Evolutionary conservation across 1,140 invertebrate species (phyloP), one percentile per base, ranked within the genome.

Genomic region (Drosophila ambigua): DNA sequence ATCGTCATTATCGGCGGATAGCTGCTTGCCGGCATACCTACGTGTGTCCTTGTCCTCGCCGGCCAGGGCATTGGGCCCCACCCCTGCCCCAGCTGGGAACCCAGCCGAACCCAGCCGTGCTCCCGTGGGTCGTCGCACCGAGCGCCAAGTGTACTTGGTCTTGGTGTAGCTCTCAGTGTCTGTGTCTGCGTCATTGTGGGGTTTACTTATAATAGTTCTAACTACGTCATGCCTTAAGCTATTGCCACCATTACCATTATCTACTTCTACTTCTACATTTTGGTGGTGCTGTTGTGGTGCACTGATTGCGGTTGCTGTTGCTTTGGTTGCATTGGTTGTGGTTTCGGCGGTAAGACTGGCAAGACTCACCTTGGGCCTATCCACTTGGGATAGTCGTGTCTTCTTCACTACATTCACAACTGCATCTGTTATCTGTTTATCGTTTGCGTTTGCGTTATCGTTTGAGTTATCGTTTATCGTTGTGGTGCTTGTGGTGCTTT

Each of bases 181-280:
- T 48, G 46, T 24, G 26, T 51, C 49, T 45, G 24, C n/a, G n/a
- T 41, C 11, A 13, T 39, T 39, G 28, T 16, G 64, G 65, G 67
- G 24, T 69, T 71, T 20, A 69, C 77, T 91, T 91, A 91, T 80
- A 71, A 39, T 91, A 91, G 52, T 48, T 54, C 68, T 84, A 90
- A 71, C 77, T 88, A 87, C 67, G 48, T 78, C 85, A 90, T 91
- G 89, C 85, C 72, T 91, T 91, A 91, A 61, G 72, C 50, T 91
- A 89, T 75, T 81, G 81, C 72, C 74, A 90, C 78, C 77, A 79
- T 79, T 77, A 91, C 90, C 90, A 82, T 6, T 28, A 28, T 58
- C 72, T 78, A 76, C 46, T 26, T 79, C 68, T 78, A 77, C 57
- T 28, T 75, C 68, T 74, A 72, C 59, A 43, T 77, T 53, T 72